Percentiles rank a stretch among this genome's conserved stretches.
These are phyloP conservation scores for Bombus superbus DNA, from an alignment of 1,140 invertebrate species.

Conservation along the genomic window DNA sequence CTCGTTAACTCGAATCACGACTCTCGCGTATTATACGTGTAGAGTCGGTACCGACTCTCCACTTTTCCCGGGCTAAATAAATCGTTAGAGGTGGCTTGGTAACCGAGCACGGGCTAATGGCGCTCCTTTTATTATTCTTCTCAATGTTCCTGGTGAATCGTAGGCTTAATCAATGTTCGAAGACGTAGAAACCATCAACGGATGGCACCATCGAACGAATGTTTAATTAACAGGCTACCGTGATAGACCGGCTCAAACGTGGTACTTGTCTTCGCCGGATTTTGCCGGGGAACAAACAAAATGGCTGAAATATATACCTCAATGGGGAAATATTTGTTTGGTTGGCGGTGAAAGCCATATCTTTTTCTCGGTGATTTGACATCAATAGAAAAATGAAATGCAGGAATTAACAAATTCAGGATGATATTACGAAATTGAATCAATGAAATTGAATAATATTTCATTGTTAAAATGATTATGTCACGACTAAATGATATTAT, in stretches of 20 bases:
- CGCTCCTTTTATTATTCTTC: constrained; percentile 37
- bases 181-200: not conserved
- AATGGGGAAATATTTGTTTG: not conserved
- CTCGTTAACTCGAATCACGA: constrained; percentile 58
- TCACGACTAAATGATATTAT: not conserved
- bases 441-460: not conserved
- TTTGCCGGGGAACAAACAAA: constrained; percentile 8
- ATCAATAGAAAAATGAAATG: not conserved
- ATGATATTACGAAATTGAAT: not conserved
- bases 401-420: not conserved
- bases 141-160: not conserved
- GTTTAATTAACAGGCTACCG: constrained; percentile 3
- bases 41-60: constrained; percentile 16
- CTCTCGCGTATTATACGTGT: constrained; percentile 6
- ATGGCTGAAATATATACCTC: constrained; percentile 26
- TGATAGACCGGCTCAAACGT: not conserved
- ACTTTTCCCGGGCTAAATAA: constrained; percentile 52
- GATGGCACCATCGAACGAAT: not conserved
- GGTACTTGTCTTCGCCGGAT: not conserved
- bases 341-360: not conserved
- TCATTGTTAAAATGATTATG: not conserved
- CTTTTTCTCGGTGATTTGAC: not conserved
- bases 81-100: constrained; percentile 43
- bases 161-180: constrained; percentile 9
- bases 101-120: constrained; percentile 45